phyloP scores from a whole-genome alignment of 2,888 invertebrate genomes.

The Cremastinae sp. region DNA sequence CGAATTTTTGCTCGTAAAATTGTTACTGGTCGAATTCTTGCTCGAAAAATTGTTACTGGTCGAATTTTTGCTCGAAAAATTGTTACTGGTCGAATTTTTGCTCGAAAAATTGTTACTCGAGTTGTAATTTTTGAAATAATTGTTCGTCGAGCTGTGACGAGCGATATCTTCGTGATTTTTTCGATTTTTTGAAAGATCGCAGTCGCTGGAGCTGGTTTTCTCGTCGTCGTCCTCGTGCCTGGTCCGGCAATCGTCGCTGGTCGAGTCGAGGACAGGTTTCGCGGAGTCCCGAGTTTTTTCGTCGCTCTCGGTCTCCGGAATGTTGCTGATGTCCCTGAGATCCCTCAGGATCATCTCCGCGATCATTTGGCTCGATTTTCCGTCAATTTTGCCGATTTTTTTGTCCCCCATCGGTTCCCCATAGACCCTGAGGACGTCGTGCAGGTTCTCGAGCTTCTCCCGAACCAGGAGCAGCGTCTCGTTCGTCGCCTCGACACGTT shows the following conservation, averaged over 20 bases:
- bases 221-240: too few relatives aligned
- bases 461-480: slow-evolving; percentile 66
- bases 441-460: slow-evolving; percentile 68
- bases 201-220: too few relatives aligned
- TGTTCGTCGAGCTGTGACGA: too few relatives aligned
- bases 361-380: slow-evolving; percentile 36
- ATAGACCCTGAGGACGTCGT: slow-evolving; percentile 67
- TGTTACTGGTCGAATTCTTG: background rate
- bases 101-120: background rate
- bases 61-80: background rate
- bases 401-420: slow-evolving; percentile 20
- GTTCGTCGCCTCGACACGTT: slow-evolving; percentile 46
- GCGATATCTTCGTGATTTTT: too few relatives aligned
- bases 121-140: background rate
- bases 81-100: background rate
- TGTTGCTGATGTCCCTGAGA: slow-evolving; percentile 50
- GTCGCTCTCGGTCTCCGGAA: slow-evolving; percentile 53
- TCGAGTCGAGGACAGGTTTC: background rate
- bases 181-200: too few relatives aligned
- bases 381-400: too few relatives aligned
- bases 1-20: background rate
- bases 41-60: background rate
- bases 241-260: slow-evolving; percentile 16
- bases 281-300: slow-evolving; percentile 6
- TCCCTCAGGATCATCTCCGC: slow-evolving; percentile 55